These are phyloP conservation scores for Pediacus dermestoides DNA, from an alignment of 2,888 invertebrate species.

Conservation along the genomic window DNA sequence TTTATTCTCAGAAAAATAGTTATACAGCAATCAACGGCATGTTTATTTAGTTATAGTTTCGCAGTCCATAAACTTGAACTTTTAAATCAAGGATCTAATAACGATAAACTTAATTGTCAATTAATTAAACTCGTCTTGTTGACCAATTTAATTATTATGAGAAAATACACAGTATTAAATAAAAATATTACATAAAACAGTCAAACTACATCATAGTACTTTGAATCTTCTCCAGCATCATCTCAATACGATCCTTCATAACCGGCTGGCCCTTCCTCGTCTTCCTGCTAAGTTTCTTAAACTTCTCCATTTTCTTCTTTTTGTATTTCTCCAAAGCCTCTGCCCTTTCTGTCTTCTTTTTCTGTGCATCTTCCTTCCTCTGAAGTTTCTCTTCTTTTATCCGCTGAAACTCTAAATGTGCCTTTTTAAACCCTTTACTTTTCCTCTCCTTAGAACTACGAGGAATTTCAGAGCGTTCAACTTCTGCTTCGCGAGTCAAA, in stretches of 20 bases:
- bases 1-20: no score
- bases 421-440: conserved; percentile 49
- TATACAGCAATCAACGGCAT: no score
- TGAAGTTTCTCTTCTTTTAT: conserved; percentile 56
- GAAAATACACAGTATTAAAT: no score
- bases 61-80: no score
- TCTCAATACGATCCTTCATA: conserved; percentile 77
- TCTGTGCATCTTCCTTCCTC: conserved; percentile 52
- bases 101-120: no score
- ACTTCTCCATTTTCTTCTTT: conserved; percentile 65
- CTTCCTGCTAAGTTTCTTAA: conserved; percentile 69
- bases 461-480: conserved; percentile 30
- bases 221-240: conserved; percentile 74
- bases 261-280: conserved; percentile 81
- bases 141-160: no score
- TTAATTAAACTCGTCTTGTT: no score
- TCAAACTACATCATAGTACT: conserved; percentile 20
- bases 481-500: conserved; percentile 13
- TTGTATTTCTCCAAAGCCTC: conserved; percentile 65
- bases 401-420: conserved; percentile 54
- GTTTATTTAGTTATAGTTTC: no score
- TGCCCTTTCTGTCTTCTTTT: conserved; percentile 56
- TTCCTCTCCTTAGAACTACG: conserved; percentile 14
- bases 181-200: neutral
- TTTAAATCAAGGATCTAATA: no score